phyloP scores from a whole-genome alignment of 2,797 vertebrate genomes.

The Myripristis jacobus region DNA sequence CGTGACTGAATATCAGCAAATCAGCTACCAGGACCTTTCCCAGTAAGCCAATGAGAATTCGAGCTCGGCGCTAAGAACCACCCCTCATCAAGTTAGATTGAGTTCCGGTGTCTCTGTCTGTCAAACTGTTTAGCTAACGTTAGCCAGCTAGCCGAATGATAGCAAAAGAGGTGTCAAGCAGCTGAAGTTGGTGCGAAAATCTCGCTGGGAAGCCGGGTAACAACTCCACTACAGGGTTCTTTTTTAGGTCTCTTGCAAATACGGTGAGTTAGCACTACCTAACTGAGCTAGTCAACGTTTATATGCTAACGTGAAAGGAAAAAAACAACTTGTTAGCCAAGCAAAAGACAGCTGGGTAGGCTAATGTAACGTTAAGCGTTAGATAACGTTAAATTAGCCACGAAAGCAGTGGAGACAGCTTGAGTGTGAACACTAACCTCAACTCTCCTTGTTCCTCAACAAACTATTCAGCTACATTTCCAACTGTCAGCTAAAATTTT shows the following conservation, averaged over 20 bases:
- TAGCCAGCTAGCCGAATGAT: constrained; percentile 56
- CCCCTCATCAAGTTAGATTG: constrained; percentile 69
- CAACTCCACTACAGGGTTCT: background rate
- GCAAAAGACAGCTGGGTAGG: constrained; percentile 32
- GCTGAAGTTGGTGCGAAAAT: constrained; percentile 26
- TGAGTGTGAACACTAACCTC: background rate
- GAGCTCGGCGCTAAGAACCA: background rate
- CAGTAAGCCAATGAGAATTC: constrained; percentile 55
- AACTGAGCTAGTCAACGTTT: background rate
- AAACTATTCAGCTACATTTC: background rate
- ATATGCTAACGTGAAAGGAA: constrained; percentile 12
- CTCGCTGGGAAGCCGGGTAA: background rate
- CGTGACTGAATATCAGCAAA: constrained; percentile 48
- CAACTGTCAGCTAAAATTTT: background rate
- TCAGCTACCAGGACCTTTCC: constrained; percentile 7
- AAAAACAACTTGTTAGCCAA: constrained; percentile 46
- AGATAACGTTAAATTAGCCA: constrained; percentile 4
- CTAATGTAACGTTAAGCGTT: constrained; percentile 42
- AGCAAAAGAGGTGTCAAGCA: constrained; percentile 36
- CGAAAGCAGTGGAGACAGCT: background rate
- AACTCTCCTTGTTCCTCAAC: rapidly evolving
- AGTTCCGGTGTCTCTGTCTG: constrained; percentile 60
- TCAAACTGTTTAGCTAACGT: constrained; percentile 68
- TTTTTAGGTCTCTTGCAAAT: background rate
- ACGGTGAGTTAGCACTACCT: constrained; percentile 42